phyloP scores from a whole-genome alignment of 2,797 vertebrate genomes.

The Artibeus jamaicensis region DNA sequence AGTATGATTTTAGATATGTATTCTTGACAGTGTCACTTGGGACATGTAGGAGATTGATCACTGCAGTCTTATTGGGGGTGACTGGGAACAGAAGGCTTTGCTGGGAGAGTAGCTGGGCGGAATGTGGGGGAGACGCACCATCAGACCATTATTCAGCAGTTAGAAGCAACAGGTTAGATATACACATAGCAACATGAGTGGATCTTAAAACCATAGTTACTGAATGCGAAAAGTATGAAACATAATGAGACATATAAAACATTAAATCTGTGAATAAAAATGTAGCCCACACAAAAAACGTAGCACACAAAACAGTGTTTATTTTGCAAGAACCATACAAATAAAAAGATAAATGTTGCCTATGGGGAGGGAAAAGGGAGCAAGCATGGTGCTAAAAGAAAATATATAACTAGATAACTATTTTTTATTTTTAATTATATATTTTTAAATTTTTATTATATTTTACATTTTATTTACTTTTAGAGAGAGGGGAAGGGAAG shows the following conservation, averaged over 20 bases:
- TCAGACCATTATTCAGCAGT: neutral
- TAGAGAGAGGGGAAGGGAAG: neutral
- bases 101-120: neutral
- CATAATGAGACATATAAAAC: neutral
- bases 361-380: neutral
- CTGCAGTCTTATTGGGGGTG: neutral
- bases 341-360: neutral
- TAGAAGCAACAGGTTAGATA: neutral
- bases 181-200: neutral
- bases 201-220: neutral
- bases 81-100: neutral
- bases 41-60: neutral
- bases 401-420: neutral
- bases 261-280: constrained; percentile 1
- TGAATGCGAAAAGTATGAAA: neutral
- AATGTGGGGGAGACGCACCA: neutral
- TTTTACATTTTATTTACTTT: neutral
- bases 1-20: neutral
- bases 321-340: constrained; percentile 14
- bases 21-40: neutral
- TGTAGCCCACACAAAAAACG: neutral
- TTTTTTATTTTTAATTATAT: neutral
- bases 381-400: neutral
- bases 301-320: neutral
- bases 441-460: neutral